phyloP scores from a whole-genome alignment of 2,113 vertebrate genomes.

The Actinemys pallida region DNA sequence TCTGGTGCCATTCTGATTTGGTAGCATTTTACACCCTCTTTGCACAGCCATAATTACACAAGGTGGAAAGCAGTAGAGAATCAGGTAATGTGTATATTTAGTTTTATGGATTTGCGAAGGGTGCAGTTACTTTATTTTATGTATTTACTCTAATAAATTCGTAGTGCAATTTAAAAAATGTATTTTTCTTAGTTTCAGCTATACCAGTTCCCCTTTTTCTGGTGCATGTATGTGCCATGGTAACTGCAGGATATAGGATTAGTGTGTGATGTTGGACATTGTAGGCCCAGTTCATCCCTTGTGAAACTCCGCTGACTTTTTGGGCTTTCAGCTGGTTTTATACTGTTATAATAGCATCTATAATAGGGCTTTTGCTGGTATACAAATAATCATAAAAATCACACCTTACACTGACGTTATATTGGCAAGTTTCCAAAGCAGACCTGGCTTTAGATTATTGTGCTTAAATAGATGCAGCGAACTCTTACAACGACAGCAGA shows the following conservation, averaged over 20 bases:
- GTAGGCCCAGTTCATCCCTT: neutral
- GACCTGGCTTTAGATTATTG: neutral
- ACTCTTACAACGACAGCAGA: neutral
- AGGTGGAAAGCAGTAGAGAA: neutral
- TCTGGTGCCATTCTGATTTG: neutral
- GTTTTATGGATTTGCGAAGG: neutral
- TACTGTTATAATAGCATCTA: neutral
- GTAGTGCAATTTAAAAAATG: neutral
- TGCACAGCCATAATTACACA: neutral
- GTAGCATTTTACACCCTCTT: neutral
- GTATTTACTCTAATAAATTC: too few species aligned
- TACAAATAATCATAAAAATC: neutral
- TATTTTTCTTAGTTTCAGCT: neutral
- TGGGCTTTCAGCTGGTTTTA: neutral
- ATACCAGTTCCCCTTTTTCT: neutral
- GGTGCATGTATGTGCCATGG: neutral
- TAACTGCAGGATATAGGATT: neutral
- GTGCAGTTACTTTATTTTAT: neutral
- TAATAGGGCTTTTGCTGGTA: neutral
- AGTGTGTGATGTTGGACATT: neutral
- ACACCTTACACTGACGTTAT: neutral
- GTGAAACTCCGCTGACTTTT: neutral
- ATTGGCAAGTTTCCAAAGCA: neutral
- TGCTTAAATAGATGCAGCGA: neutral
- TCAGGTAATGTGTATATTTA: neutral